Evolutionary conservation across 2,113 vertebrate species (phyloP).

Genomic region (Dasyornis broadbenti): DNA sequence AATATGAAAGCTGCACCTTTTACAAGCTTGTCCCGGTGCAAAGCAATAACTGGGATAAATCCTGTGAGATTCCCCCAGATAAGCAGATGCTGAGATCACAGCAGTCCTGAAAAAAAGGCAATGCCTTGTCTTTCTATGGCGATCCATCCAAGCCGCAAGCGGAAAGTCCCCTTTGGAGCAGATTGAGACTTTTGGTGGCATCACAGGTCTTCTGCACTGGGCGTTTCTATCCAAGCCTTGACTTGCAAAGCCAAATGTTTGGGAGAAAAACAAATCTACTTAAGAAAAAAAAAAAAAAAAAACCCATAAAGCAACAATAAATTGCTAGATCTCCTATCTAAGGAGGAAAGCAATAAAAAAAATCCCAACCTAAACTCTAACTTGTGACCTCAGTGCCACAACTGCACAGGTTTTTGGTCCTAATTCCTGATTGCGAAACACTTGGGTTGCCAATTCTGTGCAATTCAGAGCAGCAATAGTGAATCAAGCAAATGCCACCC

Average conservation of each 20-base stretch:
- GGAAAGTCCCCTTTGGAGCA: background rate
- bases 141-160: background rate
- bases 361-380: background rate
- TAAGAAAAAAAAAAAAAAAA: background rate
- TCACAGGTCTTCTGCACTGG: background rate
- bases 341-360: background rate
- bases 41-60: background rate
- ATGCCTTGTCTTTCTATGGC: background rate
- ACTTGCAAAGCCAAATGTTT: background rate
- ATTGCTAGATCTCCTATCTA: background rate
- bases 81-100: background rate
- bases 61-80: background rate
- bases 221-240: background rate
- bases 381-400: background rate
- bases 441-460: background rate
- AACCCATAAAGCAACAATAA: background rate
- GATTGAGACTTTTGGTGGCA: background rate
- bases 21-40: background rate
- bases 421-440: background rate
- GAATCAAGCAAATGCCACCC: constrained; percentile 44
- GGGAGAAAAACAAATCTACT: background rate
- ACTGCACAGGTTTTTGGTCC: background rate
- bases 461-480: background rate
- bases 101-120: background rate
- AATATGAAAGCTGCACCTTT: background rate